Evolutionary conservation across 2,888 invertebrate genomes (phyloP), one percentile per base, ranked within the genome.

Genomic region (Drosophila putrida): DNA sequence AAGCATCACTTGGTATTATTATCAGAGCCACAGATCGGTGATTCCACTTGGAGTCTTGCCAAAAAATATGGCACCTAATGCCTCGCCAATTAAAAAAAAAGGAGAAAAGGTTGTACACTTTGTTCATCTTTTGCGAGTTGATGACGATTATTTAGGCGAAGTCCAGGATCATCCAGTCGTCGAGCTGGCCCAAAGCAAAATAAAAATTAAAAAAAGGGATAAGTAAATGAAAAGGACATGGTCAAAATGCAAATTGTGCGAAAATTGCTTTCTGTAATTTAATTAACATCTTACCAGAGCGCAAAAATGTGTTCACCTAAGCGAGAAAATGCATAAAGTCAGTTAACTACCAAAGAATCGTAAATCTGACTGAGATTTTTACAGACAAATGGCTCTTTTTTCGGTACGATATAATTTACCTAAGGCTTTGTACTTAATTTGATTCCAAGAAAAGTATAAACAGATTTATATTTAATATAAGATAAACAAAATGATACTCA

Each of bases 191-290:
- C 35, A 27, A 33, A 31, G 20, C 41, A 10, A 43, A 44, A 60
- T 36, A 20, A 67, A 68, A 57, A 55, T 6, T n/a, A 44, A 43
- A 13, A 64, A 60, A 33, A 44, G 44, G 50, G 15, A 33, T 35
- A 55, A 46, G 43, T 20, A 5, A 43, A 35, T 27, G 20, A 41
- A 59, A 31, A 51, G 35, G 27, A 59, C 31, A 20, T n/a, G 51
- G 59, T 57, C 62, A 75, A 81, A 68, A 66, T 75, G 68, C 72
- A 71, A 81, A 83, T 71, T 75, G 65, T 47, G 53, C 54, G 68
- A 63, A 65, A 78, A 72, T 72, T 60, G 68, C 67, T 73, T 72
- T 79, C 76, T 66, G 66, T 65, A 75, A 78, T 85, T 85, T 80
- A 85, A 87, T 87, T 85, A 85, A 64, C 73, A 50, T 54, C 61